Evolutionary conservation across 1,140 invertebrate species (phyloP).

Genomic region (Sitobion miscanthi): DNA sequence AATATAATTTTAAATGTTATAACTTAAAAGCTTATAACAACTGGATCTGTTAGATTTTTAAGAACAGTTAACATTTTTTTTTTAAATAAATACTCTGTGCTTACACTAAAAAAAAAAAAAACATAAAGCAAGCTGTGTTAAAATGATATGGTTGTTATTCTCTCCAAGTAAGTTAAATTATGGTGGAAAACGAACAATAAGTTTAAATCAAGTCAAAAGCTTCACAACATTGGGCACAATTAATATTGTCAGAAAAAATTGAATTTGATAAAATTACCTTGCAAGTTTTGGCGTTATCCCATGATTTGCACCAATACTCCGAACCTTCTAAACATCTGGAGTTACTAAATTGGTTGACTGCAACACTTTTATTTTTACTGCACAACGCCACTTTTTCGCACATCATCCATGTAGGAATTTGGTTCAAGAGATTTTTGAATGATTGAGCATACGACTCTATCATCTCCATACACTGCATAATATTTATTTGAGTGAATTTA

Average conservation of each 20-base stretch:
- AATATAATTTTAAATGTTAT: too few species aligned
- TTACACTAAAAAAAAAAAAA: background rate
- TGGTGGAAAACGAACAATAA: background rate
- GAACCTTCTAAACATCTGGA: slow-evolving; percentile 21
- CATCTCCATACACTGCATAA: slow-evolving; percentile 53
- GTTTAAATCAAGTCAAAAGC: background rate
- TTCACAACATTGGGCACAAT: background rate
- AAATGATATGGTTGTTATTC: background rate
- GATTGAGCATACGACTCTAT: slow-evolving; percentile 27
- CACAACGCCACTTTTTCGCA: slow-evolving; percentile 21
- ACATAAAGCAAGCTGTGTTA: too few species aligned
- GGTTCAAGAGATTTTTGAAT: slow-evolving; percentile 44
- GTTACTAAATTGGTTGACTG: slow-evolving; percentile 30
- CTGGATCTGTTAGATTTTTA: background rate
- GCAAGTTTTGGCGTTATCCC: slow-evolving; percentile 37
- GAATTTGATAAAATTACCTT: slow-evolving; percentile 35
- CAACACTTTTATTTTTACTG: slow-evolving; percentile 38
- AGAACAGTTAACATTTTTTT: background rate
- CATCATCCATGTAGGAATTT: slow-evolving; percentile 38
- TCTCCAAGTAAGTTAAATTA: background rate
- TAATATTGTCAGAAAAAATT: background rate
- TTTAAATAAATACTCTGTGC: background rate
- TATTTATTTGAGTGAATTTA: slow-evolving; percentile 30
- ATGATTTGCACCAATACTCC: slow-evolving; percentile 20
- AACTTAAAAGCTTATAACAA: background rate